Percentiles rank a stretch among this genome's conserved stretches.
Conservation (phyloP, 2,113 vertebrate genomes). For the Calypte anna region DNA sequence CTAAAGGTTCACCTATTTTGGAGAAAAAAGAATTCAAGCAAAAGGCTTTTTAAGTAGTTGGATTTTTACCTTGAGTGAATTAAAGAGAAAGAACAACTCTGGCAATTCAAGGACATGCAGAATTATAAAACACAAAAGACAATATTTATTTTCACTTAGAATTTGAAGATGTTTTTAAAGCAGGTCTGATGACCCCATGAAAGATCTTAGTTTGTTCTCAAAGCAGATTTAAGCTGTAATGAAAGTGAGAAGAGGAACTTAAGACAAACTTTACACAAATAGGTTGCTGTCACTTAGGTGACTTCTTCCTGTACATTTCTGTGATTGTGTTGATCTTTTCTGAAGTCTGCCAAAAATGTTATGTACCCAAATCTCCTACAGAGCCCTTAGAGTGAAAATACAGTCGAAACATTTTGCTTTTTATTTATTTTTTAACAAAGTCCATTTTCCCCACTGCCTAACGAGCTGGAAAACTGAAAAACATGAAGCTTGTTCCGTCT, state of each 20-base stretch:
- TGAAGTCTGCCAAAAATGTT: background rate
- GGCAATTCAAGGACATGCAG: background rate
- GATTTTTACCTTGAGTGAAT: background rate
- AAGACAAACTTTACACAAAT: background rate
- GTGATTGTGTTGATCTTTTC: background rate
- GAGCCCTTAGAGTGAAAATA: background rate
- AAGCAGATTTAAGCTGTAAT: background rate
- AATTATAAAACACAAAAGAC: background rate
- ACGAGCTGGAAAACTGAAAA: background rate
- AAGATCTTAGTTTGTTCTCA: background rate
- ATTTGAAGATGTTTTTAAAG: background rate
- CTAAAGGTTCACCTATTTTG: background rate
- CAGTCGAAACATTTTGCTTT: background rate
- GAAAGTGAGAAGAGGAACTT: background rate
- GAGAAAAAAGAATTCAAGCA: background rate
- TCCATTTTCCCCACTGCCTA: background rate
- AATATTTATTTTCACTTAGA: background rate
- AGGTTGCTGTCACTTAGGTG: background rate
- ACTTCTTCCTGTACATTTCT: background rate
- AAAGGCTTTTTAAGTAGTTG: background rate
- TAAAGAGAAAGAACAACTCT: background rate
- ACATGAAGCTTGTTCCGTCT: background rate
- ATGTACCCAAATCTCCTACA: background rate
- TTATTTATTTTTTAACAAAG: background rate
- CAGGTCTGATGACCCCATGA: background rate